A percentile compares a stretch with the other conserved stretches of the same genome.
Conservation (phyloP, 2,797 vertebrate species). For the Hapalemur alaotrensis region DNA sequence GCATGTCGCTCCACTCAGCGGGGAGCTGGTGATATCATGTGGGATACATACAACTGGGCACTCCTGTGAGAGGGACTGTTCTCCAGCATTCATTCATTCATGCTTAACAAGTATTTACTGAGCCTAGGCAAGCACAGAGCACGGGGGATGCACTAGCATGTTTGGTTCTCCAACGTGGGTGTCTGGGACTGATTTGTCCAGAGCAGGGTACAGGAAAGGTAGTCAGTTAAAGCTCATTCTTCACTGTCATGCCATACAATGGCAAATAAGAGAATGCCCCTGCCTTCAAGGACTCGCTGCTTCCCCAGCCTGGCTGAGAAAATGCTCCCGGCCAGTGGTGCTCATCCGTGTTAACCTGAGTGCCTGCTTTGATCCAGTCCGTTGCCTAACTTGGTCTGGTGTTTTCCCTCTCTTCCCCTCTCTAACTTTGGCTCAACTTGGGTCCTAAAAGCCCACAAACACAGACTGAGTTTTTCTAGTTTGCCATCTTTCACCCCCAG, state of each 20-base stretch:
- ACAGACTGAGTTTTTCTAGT: not conserved
- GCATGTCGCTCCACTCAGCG: not conserved
- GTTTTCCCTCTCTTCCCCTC: not conserved
- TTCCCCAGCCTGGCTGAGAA: no score
- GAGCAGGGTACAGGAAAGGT: not conserved
- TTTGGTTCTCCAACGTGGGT: not conserved
- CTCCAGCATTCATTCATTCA: not conserved
- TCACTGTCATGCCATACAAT: not conserved
- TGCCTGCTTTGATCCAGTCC: not conserved
- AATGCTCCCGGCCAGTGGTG: no score
- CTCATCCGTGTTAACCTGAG: not conserved
- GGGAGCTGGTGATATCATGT: not conserved
- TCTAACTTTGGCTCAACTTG: not conserved
- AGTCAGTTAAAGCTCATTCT: not conserved
- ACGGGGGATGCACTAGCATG: not conserved
- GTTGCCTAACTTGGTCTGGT: not conserved
- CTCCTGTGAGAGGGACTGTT: not conserved
- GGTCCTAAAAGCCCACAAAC: not conserved
- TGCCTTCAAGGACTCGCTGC: not conserved
- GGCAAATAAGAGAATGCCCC: not conserved
- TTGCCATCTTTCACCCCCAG: not conserved
- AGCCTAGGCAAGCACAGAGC: not conserved
- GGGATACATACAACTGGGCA: not conserved
- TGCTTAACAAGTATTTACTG: not conserved
- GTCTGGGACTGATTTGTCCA: not conserved